phyloP scores from a whole-genome alignment of 1,140 invertebrate species.

The Scylla paramamosain region DNA sequence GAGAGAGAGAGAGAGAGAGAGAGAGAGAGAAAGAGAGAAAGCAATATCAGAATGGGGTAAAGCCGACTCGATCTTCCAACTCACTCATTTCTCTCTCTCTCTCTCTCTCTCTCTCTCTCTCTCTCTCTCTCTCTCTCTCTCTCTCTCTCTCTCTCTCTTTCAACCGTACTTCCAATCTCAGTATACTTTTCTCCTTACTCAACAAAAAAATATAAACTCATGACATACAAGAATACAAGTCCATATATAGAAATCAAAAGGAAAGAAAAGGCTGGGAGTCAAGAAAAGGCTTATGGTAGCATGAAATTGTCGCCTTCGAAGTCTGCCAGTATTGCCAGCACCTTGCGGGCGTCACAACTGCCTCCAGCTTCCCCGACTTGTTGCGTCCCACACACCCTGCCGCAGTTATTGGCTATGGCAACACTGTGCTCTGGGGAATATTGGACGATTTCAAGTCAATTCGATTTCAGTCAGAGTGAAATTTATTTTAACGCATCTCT shows the following conservation, averaged over 20 bases:
- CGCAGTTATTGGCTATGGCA: no score
- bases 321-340: neutral
- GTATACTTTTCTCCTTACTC: no score
- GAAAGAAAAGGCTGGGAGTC: no score
- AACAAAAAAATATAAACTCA: neutral
- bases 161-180: no score
- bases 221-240: neutral
- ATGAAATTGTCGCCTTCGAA: no score
- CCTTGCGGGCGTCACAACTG: neutral
- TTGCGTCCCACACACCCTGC: neutral
- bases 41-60: neutral
- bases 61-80: neutral
- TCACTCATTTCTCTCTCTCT: constrained; percentile 21
- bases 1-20: constrained; percentile 9
- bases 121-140: constrained; percentile 12
- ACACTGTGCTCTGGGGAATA: no score
- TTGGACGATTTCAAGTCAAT: no score
- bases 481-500: no score
- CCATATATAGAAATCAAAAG: neutral
- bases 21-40: neutral
- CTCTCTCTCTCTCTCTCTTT: neutral
- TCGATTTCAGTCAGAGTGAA: no score
- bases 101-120: neutral
- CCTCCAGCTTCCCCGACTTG: neutral
- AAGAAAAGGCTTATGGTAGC: no score